A percentile compares a stretch with the other conserved stretches of the same genome.
Conservation (phyloP, 2,113 vertebrate species). For the Trematomus loennbergii region DNA sequence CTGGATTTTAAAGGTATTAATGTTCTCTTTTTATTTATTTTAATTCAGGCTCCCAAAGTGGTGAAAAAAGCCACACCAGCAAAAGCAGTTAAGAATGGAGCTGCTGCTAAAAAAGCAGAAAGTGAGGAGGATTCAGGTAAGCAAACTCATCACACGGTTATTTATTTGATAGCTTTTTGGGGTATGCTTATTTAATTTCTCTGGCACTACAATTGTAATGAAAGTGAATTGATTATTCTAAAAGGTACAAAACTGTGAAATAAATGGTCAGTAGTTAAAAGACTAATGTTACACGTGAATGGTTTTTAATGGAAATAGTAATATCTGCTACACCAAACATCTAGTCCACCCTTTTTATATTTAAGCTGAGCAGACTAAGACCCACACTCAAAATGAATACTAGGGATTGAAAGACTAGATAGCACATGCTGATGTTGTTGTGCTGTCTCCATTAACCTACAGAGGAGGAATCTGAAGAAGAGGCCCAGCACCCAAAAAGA, state of each 20-base stretch:
- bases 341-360: no score
- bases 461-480: slow-evolving; percentile 83
- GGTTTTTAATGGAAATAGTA: no score
- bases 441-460: background rate
- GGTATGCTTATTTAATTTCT: background rate
- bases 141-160: background rate
- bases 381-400: background rate
- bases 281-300: no score
- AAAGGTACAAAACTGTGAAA: no score
- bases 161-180: no score
- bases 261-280: no score
- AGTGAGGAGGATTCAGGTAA: slow-evolving; percentile 82
- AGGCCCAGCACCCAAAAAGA: slow-evolving; percentile 74
- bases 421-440: background rate
- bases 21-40: background rate
- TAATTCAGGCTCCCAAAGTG: slow-evolving; percentile 78
- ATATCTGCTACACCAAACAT: no score
- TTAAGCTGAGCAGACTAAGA: no score
- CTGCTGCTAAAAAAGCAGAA: slow-evolving; percentile 80
- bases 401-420: no score
- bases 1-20: background rate
- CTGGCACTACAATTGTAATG: no score
- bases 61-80: slow-evolving; percentile 78
- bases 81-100: slow-evolving; percentile 81
- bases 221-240: no score